These are phyloP conservation scores for Rutilus rutilus DNA, from an alignment of 2,113 vertebrate species.

Conservation along the genomic window DNA sequence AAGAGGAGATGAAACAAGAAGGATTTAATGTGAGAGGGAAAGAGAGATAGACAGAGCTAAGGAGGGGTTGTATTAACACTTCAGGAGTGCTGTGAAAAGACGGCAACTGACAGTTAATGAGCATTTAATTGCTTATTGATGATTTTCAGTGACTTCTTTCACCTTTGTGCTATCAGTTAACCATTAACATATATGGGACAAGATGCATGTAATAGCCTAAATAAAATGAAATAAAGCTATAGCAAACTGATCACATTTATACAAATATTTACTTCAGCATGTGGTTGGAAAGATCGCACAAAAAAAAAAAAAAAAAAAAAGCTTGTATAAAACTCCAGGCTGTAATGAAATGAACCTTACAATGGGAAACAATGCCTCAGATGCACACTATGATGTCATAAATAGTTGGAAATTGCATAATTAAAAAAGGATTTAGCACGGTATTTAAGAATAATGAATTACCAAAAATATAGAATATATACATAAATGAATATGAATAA, in stretches of 20 bases:
- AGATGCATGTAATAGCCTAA: neutral
- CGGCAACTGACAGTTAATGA: neutral
- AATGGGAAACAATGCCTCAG: too few species aligned
- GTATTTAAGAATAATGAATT: too few species aligned
- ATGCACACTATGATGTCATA: too few species aligned
- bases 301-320: too few species aligned
- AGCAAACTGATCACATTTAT: neutral
- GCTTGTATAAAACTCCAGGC: too few species aligned
- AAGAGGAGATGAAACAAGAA: neutral
- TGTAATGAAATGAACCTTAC: too few species aligned
- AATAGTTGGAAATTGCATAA: too few species aligned
- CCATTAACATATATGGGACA: neutral
- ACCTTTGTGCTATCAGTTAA: neutral
- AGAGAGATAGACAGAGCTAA: neutral
- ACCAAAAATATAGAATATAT: too few species aligned
- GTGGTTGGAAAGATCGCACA: too few species aligned
- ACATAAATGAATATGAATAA: too few species aligned
- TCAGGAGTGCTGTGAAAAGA: neutral
- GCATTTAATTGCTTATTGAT: conserved; percentile 41
- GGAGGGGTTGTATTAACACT: conserved; percentile 6
- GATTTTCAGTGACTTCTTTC: neutral
- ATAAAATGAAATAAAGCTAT: neutral
- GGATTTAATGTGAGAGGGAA: conserved; percentile 19
- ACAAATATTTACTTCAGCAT: too few species aligned
- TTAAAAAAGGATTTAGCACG: too few species aligned